Evolutionary conservation across 2,888 invertebrate genomes (phyloP), one percentile per base, ranked within the genome.

Genomic region (Thelaira solivaga): DNA sequence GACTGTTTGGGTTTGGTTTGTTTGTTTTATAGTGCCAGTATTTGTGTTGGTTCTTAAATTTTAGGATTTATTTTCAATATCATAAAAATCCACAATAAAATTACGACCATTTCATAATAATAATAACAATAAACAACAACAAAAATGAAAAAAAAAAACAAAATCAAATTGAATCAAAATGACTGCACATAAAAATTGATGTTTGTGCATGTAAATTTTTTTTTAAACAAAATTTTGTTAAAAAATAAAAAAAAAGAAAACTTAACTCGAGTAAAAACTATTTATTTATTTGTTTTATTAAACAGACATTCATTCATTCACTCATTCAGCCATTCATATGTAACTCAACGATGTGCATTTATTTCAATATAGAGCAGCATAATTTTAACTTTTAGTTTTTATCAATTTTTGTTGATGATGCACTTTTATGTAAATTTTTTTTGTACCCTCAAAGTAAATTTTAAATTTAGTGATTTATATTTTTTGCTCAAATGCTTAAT

Each of bases 61-160:
- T 62, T 71, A 74, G 74, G 65, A 78, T 78, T 78, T 78, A 71
- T 71, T 74, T 71, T 71, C 74, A 61, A 74, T 74, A 74, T 71
- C 64, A 71, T 65, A 69, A 74, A 74, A 78, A 78, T 62, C 67
- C 67, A 49, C 49, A 69, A 69, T 45, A 57, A 71, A 74, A 61
- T 61, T 51, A 55, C 55, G 45, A 64, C 39, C 59, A 53, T 73
- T 74, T 61, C 61, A 74, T 71, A 74, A 57, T 24, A 57, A 39
- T 39, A 31, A 39, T 13, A 39, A n/a, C 11, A 45, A 18, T 1
- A 16, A 51, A 2, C n/a, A n/a, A n/a, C n/a, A n/a, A n/a, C n/a
- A n/a, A n/a, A n/a, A n/a, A n/a, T n/a, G n/a, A n/a, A n/a, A n/a
- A 41, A 61, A 73, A 67, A 62, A 69, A 62, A 34, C 16, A 34